phyloP scores from a whole-genome alignment of 1,140 invertebrate genomes.

The Drosophila insularis region DNA sequence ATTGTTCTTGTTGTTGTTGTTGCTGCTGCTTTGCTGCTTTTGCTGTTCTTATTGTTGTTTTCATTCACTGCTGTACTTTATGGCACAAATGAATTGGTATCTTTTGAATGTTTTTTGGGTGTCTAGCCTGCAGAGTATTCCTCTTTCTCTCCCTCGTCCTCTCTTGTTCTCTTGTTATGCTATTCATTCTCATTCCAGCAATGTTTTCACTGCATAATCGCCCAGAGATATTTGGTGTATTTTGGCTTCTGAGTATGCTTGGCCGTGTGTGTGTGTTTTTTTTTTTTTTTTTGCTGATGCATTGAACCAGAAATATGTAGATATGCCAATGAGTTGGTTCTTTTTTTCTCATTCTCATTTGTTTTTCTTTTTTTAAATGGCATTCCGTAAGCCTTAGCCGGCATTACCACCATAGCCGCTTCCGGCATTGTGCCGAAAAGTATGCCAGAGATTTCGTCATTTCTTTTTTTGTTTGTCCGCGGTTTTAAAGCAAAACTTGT shows the following conservation, averaged over 20 bases:
- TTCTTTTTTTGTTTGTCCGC: not conserved
- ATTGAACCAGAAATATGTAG: slow-evolving; percentile 78
- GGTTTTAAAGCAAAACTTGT: slow-evolving; percentile 12
- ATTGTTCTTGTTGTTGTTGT: not conserved
- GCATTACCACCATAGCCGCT: slow-evolving; percentile 10
- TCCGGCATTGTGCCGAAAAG: slow-evolving; percentile 29
- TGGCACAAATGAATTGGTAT: slow-evolving; percentile 76
- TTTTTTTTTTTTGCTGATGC: slow-evolving; percentile 46
- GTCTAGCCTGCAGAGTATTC: slow-evolving; percentile 42
- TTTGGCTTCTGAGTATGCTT: slow-evolving; percentile 26
- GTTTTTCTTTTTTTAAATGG: slow-evolving; percentile 12
- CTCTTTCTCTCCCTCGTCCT: not conserved
- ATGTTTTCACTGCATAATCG: slow-evolving; percentile 66
- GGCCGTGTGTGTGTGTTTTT: slow-evolving; percentile 13
- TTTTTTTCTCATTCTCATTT: slow-evolving; percentile 28
- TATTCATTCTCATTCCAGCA: slow-evolving; percentile 1
- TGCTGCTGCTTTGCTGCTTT: slow-evolving; percentile 19
- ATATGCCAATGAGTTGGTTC: slow-evolving; percentile 64
- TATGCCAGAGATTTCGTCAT: slow-evolving; percentile 17
- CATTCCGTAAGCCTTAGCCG: not conserved
- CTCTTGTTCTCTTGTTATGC: slow-evolving; percentile 20
- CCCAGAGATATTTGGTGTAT: slow-evolving; percentile 52
- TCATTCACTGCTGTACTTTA: slow-evolving; percentile 41
- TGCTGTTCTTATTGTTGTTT: slow-evolving; percentile 35
- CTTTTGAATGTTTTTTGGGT: slow-evolving; percentile 56